phyloP scores from a whole-genome alignment of 2,797 vertebrate genomes.

The Semotilus atromaculatus region DNA sequence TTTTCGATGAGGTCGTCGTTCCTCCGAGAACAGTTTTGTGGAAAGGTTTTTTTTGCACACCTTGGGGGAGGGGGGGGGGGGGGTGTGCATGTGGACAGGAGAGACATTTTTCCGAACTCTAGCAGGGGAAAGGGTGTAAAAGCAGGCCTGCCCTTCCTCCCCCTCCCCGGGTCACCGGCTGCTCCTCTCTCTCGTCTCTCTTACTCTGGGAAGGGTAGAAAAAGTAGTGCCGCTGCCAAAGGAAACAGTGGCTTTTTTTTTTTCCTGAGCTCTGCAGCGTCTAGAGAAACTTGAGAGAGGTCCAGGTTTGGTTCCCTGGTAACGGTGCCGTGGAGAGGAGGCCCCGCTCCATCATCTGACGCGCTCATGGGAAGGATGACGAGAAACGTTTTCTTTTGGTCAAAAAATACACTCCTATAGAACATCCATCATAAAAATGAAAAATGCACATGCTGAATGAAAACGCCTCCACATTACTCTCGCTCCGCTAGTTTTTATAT shows the following conservation, averaged over 20 bases:
- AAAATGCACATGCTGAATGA: conserved; percentile 30
- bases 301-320: conserved; percentile 62
- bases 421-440: conserved; percentile 37
- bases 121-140: conserved; percentile 57
- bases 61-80: conserved; percentile 26
- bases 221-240: conserved; percentile 56
- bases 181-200: conserved; percentile 45
- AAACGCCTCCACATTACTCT: conserved; percentile 6
- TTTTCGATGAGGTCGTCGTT: conserved; percentile 53
- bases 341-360: conserved; percentile 60
- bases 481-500: neutral
- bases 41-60: conserved; percentile 30
- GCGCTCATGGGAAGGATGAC: conserved; percentile 55
- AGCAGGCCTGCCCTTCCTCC: conserved; percentile 58
- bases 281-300: conserved; percentile 62
- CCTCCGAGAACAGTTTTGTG: conserved; percentile 52
- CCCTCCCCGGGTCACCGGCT: conserved; percentile 57
- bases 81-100: conserved; percentile 35
- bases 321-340: conserved; percentile 59
- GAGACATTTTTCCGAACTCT: conserved; percentile 53
- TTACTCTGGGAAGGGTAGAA: conserved; percentile 56
- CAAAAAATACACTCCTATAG: conserved; percentile 51
- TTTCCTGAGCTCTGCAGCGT: conserved; percentile 55
- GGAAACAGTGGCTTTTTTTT: conserved; percentile 57
- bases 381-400: conserved; percentile 58